Percentiles rank a stretch among this genome's conserved stretches.
Evolutionary conservation across 2,888 invertebrate species (phyloP).

Genomic region (Drosophila formosana): DNA sequence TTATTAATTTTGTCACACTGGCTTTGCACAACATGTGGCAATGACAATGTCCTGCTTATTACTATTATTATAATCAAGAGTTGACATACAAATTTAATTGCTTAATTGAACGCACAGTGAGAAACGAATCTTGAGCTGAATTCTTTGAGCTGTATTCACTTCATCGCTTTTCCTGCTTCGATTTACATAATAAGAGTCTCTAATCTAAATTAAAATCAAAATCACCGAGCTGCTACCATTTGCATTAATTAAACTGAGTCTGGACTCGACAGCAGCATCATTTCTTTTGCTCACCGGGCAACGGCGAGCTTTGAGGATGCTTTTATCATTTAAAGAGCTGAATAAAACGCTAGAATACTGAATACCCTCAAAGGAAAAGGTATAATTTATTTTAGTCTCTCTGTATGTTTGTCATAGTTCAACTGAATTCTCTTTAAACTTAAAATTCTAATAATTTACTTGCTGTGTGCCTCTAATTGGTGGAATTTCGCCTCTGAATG

Average conservation of each 20-base stretch:
- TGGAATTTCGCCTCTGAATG: background rate
- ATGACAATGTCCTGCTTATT: conserved; percentile 27
- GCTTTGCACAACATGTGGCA: conserved; percentile 42
- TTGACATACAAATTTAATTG: conserved; percentile 66
- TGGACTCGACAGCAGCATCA: conserved; percentile 32
- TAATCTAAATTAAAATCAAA: conserved; percentile 77
- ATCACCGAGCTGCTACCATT: conserved; percentile 70
- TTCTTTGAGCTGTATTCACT: conserved; percentile 21
- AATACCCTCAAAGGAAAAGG: conserved; percentile 10
- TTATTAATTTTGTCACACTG: conserved; percentile 60
- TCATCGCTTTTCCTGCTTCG: conserved; percentile 20
- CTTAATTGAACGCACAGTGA: conserved; percentile 56
- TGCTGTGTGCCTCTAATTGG: no score
- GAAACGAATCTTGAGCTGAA: background rate
- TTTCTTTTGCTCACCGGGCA: conserved; percentile 52
- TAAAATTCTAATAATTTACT: no score
- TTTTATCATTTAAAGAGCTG: conserved; percentile 33
- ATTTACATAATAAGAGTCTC: conserved; percentile 58
- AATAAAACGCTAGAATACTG: background rate
- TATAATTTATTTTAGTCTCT: no score
- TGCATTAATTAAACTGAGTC: conserved; percentile 73
- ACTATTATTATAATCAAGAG: conserved; percentile 2
- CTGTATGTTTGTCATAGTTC: no score
- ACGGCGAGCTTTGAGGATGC: conserved; percentile 30
- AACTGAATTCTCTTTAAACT: no score